Evolutionary conservation across 2,797 vertebrate genomes (phyloP).

Genomic region (Darevskia nairensis): DNA sequence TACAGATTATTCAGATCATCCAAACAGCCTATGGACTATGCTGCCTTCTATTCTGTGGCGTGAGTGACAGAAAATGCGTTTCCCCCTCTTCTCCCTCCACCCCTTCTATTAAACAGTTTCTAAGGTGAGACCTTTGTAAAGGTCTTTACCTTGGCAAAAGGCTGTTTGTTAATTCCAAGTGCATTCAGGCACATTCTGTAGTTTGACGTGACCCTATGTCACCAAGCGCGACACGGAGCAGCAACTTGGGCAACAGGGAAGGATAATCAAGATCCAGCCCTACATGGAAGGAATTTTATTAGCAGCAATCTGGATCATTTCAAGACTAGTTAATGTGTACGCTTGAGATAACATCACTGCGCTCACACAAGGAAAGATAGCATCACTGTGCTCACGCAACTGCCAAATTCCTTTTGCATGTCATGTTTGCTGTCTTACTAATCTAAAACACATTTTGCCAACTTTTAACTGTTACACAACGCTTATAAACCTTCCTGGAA

Average conservation of each 20-base stretch:
- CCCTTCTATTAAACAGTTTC: not conserved
- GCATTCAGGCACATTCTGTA: not conserved
- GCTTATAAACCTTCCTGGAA: not conserved
- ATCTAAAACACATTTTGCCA: not conserved
- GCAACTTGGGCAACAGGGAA: not conserved
- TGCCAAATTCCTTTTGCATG: not conserved
- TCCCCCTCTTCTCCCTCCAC: not conserved
- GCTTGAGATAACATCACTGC: not conserved
- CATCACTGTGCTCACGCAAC: not conserved
- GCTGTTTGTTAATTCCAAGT: conserved; percentile 1
- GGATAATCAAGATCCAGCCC: not conserved
- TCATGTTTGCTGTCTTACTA: not conserved
- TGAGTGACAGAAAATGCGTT: not conserved
- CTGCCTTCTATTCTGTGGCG: not conserved
- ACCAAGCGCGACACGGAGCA: not conserved
- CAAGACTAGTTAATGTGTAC: not conserved
- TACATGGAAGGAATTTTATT: not conserved
- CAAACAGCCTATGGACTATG: not conserved
- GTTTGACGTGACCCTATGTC: not conserved
- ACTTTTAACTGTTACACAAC: not conserved
- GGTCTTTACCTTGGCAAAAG: not conserved
- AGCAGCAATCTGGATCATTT: not conserved
- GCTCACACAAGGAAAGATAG: not conserved
- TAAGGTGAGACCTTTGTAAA: conserved; percentile 2
- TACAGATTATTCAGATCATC: not conserved